A percentile compares a stretch with the other conserved stretches of the same genome.
Conservation (phyloP, 2,113 vertebrate species). For the Trogon surrucura region DNA sequence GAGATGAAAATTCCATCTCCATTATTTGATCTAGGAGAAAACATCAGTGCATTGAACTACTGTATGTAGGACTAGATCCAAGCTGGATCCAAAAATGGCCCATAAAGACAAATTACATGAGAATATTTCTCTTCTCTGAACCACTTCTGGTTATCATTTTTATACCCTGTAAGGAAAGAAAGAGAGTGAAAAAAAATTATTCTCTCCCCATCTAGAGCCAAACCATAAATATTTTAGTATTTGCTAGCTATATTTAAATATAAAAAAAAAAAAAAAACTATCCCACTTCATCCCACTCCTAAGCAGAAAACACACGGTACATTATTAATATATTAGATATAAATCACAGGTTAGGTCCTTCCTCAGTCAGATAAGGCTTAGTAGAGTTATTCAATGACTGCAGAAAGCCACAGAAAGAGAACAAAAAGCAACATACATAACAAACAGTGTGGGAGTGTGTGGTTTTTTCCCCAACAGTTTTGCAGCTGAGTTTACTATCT, state of each 20-base stretch:
- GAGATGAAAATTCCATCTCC: not conserved
- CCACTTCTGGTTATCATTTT: not conserved
- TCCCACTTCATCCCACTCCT: not conserved
- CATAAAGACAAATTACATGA: not conserved
- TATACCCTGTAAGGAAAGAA: constrained; percentile 21
- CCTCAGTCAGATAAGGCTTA: not conserved
- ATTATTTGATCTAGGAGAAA: not conserved
- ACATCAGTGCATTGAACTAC: rapidly evolving
- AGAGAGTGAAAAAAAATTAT: not conserved
- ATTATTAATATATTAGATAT: not conserved
- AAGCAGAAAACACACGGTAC: not conserved
- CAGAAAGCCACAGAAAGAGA: not conserved
- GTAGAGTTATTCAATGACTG: not conserved
- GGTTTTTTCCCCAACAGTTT: not conserved
- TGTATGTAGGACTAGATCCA: not conserved
- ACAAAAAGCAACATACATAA: not conserved
- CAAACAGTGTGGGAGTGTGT: not conserved
- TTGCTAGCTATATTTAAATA: constrained; percentile 32
- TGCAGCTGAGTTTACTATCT: not conserved
- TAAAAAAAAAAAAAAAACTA: not conserved
- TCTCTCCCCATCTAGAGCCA: not conserved
- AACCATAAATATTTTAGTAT: constrained; percentile 31
- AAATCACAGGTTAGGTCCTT: not conserved
- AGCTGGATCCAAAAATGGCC: not conserved
- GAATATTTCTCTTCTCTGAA: not conserved